A percentile compares a stretch with the other conserved stretches of the same genome.
Conservation (phyloP, 2,888 invertebrate genomes). For the Enchytraeus crypticus region DNA sequence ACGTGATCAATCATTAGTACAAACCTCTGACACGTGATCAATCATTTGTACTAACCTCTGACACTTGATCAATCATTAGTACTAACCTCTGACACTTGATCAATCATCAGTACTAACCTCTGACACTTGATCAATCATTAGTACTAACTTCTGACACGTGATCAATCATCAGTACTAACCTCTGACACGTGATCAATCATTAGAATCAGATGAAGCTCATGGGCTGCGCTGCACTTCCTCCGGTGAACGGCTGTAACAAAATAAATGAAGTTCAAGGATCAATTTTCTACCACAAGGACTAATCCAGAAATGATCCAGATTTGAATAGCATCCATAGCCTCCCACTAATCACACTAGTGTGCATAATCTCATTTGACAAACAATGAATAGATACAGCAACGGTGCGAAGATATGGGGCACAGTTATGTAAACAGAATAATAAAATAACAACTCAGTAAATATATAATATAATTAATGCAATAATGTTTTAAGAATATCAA, state of each 20-base stretch:
- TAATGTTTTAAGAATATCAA: too few relatives aligned
- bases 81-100: too few relatives aligned
- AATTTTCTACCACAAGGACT: too few relatives aligned
- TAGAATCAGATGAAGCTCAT: conserved; percentile 34
- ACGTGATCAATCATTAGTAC: conserved; percentile 39
- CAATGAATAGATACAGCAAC: too few relatives aligned
- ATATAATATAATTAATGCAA: too few relatives aligned
- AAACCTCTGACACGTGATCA: conserved; percentile 38
- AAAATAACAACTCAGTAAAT: background rate
- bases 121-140: background rate
- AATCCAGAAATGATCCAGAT: too few relatives aligned
- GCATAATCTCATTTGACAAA: too few relatives aligned
- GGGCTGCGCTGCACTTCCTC: conserved; percentile 31
- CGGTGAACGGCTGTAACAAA: conserved; percentile 30
- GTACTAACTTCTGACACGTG: background rate
- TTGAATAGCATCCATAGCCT: too few relatives aligned
- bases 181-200: conserved; percentile 40
- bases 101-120: background rate
- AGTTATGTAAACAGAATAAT: too few relatives aligned
- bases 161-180: conserved; percentile 22
- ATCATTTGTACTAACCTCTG: conserved; percentile 30
- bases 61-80: background rate
- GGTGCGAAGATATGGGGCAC: too few relatives aligned
- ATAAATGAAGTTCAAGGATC: background rate
- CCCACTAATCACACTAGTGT: too few relatives aligned